Evolutionary conservation across 2,113 vertebrate genomes (phyloP).

Genomic region (Chitala chitala): DNA sequence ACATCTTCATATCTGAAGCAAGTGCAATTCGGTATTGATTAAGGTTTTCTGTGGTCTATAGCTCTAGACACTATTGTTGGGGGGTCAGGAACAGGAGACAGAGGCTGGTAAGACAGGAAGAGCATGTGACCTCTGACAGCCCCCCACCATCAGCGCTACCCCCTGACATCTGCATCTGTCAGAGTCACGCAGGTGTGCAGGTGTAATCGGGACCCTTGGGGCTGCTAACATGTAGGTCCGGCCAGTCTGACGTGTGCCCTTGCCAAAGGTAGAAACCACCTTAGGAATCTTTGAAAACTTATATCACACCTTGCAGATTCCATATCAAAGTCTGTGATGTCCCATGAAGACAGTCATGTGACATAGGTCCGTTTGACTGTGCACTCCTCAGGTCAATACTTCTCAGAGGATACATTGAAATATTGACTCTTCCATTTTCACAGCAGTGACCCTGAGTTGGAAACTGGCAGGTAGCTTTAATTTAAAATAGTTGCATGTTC

Average conservation of each 20-base stretch:
- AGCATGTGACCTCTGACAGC: neutral
- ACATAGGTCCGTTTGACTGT: neutral
- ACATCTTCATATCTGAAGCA: neutral
- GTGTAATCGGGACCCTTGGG: neutral
- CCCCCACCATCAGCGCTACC: neutral
- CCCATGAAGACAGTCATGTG: neutral
- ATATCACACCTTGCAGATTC: neutral
- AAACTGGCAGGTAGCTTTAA: neutral
- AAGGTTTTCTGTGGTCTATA: constrained; percentile 10
- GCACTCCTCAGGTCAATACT: too few relatives aligned
- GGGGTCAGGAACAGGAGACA: neutral
- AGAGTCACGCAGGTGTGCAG: neutral
- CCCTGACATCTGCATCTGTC: neutral
- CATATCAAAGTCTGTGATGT: neutral
- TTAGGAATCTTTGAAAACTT: neutral
- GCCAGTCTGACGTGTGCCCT: neutral
- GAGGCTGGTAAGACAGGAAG: neutral
- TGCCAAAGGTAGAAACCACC: neutral
- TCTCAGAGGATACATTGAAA: too few relatives aligned
- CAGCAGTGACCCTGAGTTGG: neutral
- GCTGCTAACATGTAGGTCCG: neutral
- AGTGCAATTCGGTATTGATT: neutral
- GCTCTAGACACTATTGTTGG: neutral
- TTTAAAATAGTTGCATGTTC: neutral
- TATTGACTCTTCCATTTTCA: neutral